These are phyloP conservation scores for Daktulosphaira vitifoliae DNA, from an alignment of 1,140 invertebrate species.

Conservation along the genomic window DNA sequence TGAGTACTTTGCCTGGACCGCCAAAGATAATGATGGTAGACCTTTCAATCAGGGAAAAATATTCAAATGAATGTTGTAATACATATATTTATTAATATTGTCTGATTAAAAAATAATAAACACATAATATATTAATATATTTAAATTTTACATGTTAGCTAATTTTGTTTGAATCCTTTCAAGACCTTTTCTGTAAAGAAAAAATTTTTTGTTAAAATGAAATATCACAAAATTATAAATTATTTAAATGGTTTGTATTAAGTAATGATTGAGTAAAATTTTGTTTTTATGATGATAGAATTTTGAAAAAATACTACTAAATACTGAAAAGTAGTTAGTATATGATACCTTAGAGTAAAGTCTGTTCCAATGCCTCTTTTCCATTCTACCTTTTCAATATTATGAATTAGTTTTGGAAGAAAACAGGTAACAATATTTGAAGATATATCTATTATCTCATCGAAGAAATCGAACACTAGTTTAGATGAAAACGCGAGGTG, in stretches of 20 bases:
- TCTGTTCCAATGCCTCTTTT: slow-evolving; percentile 27
- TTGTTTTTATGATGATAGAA: no score
- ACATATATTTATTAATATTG: slow-evolving; percentile 17
- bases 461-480: slow-evolving; percentile 16
- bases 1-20: slow-evolving; percentile 89
- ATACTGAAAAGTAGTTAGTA: no score
- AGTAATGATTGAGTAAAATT: no score
- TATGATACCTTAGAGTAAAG: slow-evolving; percentile 9
- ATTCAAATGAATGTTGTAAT: slow-evolving; percentile 69
- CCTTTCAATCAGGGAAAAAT: slow-evolving; percentile 98
- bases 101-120: no score
- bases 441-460: background rate
- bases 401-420: slow-evolving; percentile 13
- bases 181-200: slow-evolving; percentile 15
- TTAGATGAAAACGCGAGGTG: slow-evolving; percentile 26
- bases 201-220: background rate
- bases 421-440: slow-evolving; percentile 14
- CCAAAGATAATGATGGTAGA: slow-evolving; percentile 75
- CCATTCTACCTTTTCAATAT: slow-evolving; percentile 28
- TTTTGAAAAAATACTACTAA: no score
- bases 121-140: background rate
- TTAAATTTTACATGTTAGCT: background rate
- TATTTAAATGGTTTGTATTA: no score
- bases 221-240: no score
- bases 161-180: slow-evolving; percentile 21